Conservation (phyloP, 2,888 invertebrate species). For the Limnephilus auricula region DNA sequence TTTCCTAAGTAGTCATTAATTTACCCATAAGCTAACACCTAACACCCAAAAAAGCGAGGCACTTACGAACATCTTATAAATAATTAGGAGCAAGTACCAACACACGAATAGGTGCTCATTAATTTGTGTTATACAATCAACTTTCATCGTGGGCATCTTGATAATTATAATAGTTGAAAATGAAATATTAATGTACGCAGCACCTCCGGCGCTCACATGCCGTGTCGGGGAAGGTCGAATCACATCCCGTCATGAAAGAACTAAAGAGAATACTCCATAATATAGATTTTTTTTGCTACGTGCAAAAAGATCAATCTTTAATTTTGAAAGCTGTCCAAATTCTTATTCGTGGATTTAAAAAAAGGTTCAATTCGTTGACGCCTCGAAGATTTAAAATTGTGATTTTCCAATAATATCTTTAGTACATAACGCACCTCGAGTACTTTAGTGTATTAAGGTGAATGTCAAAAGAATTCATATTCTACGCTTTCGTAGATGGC, state of each 20-base stretch:
- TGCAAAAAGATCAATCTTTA: no score
- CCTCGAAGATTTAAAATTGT: no score
- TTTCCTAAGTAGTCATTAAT: not conserved
- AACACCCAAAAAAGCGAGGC: not conserved
- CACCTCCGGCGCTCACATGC: not conserved
- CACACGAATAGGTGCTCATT: not conserved
- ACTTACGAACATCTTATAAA: not conserved
- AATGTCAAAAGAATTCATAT: no score
- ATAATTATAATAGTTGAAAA: not conserved
- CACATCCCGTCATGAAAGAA: not conserved
- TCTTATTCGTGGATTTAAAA: no score
- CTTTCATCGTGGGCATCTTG: not conserved
- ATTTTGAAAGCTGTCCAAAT: no score
- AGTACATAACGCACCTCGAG: no score
- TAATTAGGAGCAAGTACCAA: not conserved
- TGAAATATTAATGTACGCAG: not conserved
- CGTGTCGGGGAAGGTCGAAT: not conserved
- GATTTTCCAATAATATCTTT: no score
- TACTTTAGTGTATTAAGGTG: no score
- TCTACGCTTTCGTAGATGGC: no score
- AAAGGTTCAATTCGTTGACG: no score
- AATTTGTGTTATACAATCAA: not conserved
- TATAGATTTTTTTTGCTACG: no score
- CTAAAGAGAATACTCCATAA: not conserved
- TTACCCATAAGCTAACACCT: not conserved